Base-by-base conservation (phyloP, 2,113 vertebrate genomes). In the Heloderma charlesbogerti region DNA sequence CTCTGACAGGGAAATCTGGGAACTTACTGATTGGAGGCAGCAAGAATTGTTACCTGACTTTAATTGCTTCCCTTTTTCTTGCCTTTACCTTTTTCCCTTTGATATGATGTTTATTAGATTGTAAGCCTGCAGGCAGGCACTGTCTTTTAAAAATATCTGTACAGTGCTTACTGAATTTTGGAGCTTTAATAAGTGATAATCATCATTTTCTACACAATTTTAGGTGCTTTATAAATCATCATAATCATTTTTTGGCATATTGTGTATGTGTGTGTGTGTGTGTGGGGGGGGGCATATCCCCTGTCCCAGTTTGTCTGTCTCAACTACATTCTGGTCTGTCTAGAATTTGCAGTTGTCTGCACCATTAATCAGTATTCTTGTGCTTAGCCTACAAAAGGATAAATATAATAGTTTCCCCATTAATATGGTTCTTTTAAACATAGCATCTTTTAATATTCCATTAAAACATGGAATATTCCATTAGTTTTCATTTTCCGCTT, bases 401-500 rank as follows among this genome's bases (percentile, higher is more conserved):
- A 48, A 88, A 66, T 12, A 4, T 15, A 79, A 29, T 9, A 40
- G 29, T 81, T 71, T 75, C 51, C 10, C 45, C 16, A 45, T 74
- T 54, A 45, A 43, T 83, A n/a, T 25, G 0, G 3, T 86, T 27
- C 27, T n/a, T 34, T 60, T 18, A 57, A n/a, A 80, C 3, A 18
- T 48, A 48, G 34, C 0, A 12, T 60, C 37, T 72, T 43, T 34
- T 31, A 82, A 60, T 45, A 91, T 89, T 92, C 81, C 84, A 92
- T 87, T 93, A 16, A 78, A 84, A 54, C 57, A 0, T 63, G 34
- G 54, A 60, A 60, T 4, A 8, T 54, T 92, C 88, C 92, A 91
- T 90, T 92, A 37, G 3, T 54, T 88, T 94, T 86, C 60, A 15
- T 29, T 40, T 89, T 92, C 91, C 92, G 92, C 88, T 93, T 88